Conservation (phyloP, 2,797 vertebrate genomes). For the Lycodopsis pacificus region DNA sequence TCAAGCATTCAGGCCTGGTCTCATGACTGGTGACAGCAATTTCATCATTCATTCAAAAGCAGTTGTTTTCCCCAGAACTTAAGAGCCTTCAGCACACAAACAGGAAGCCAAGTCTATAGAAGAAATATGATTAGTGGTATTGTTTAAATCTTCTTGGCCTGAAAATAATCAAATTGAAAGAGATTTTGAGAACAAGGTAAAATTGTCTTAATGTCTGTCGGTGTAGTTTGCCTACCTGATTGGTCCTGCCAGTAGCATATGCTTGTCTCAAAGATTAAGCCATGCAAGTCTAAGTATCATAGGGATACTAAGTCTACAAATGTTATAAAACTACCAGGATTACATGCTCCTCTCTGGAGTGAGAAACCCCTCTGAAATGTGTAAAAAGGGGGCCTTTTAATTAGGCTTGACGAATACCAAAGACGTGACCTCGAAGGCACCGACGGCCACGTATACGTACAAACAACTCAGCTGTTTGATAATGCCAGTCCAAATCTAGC, state of each 20-base stretch:
- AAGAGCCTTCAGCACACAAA: not conserved
- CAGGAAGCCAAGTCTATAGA: not conserved
- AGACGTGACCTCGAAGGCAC: conserved; percentile 16
- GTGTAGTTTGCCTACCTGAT: no score
- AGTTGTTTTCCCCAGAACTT: not conserved
- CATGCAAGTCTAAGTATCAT: no score
- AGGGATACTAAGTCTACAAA: conserved; percentile 1
- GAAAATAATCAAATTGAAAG: not conserved
- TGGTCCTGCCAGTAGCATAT: no score
- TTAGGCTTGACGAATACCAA: conserved; percentile 13
- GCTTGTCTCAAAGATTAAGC: no score
- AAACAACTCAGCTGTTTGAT: conserved; percentile 48
- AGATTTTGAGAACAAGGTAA: not conserved
- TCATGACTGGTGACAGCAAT: not conserved
- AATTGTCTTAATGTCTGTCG: not conserved
- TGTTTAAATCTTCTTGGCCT: not conserved
- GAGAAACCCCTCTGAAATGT: not conserved
- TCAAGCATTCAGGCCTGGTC: conserved; percentile 9
- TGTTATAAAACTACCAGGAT: not conserved
- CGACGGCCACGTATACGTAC: not conserved
- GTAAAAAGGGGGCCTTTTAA: not conserved
- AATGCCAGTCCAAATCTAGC: conserved; percentile 52
- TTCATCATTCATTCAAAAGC: not conserved
- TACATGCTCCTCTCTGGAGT: not conserved
- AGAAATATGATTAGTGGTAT: not conserved